phyloP scores from a whole-genome alignment of 2,888 invertebrate species.

The Mechanitis messenoides region DNA sequence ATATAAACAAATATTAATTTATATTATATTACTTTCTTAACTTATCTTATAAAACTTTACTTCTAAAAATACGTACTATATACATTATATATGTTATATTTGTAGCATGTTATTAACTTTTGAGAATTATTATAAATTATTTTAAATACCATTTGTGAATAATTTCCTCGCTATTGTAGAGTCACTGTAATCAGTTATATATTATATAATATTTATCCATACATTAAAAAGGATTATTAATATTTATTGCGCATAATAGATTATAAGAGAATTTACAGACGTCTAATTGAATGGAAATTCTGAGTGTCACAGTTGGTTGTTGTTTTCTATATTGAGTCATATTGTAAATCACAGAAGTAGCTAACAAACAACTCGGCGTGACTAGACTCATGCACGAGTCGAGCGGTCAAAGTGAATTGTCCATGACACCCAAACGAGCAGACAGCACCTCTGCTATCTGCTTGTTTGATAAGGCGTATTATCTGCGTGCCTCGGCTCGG shows the following conservation, averaged over 20 bases:
- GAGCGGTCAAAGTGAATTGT: conserved; percentile 52
- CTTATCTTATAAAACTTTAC: background rate
- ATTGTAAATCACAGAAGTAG: conserved; percentile 48
- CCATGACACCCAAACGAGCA: conserved; percentile 72
- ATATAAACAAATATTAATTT: background rate
- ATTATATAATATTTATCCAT: background rate
- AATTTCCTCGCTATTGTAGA: background rate
- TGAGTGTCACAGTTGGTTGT: conserved; percentile 21
- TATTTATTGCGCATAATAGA: conserved; percentile 10
- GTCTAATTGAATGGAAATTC: conserved; percentile 11
- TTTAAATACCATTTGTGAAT: background rate
- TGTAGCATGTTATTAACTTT: background rate
- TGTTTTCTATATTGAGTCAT: conserved; percentile 51
- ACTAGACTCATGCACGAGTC: conserved; percentile 51
- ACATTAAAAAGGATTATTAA: conserved; percentile 2
- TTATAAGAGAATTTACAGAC: conserved; percentile 2
- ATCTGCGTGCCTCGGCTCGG: conserved; percentile 64
- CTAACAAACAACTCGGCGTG: conserved; percentile 53
- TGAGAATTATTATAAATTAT: conserved; percentile 2
- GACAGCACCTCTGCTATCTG: conserved; percentile 74
- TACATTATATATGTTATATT: conserved; percentile 14
- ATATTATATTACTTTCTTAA: background rate
- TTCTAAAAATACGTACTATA: conserved; percentile 8
- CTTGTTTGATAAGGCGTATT: conserved; percentile 67
- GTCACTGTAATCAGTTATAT: background rate